phyloP scores from a whole-genome alignment of 2,797 vertebrate species.

The Huso huso region DNA sequence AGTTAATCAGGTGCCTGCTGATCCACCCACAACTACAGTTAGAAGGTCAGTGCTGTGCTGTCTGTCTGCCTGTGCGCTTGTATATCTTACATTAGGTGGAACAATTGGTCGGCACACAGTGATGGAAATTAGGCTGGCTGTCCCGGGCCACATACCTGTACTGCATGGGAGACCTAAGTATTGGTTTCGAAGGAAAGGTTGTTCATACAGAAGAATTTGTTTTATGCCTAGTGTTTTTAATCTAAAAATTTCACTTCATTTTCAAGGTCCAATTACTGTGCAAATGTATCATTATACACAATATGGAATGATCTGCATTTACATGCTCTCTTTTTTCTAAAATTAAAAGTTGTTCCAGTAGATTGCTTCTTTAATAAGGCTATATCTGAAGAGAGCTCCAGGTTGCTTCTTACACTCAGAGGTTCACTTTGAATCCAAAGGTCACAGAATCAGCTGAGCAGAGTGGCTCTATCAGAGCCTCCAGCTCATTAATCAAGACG shows the following conservation, averaged over 20 bases:
- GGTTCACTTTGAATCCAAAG: slow-evolving; percentile 40
- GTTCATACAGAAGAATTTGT: too few relatives aligned
- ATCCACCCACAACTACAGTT: neutral
- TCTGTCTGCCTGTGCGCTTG: too few relatives aligned
- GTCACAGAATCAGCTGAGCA: slow-evolving; percentile 26
- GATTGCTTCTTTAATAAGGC: too few relatives aligned
- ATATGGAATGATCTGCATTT: too few relatives aligned
- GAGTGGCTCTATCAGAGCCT: slow-evolving; percentile 25
- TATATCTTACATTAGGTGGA: too few relatives aligned
- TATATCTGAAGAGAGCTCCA: neutral
- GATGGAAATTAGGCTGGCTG: too few relatives aligned
- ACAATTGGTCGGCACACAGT: too few relatives aligned
- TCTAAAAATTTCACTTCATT: slow-evolving; percentile 7
- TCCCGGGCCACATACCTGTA: neutral
- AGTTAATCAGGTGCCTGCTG: neutral
- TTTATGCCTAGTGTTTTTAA: too few relatives aligned
- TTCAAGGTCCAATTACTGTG: neutral
- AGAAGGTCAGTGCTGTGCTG: too few relatives aligned
- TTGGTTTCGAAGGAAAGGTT: too few relatives aligned
- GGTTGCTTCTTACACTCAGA: neutral
- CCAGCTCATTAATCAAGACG: slow-evolving; percentile 38
- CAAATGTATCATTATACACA: neutral
- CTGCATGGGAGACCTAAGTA: neutral
- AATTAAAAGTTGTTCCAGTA: too few relatives aligned
- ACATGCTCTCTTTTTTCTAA: too few relatives aligned